Percentiles rank a stretch among this genome's conserved stretches.
phyloP scores from a whole-genome alignment of 2,797 vertebrate species.

The Poeciliopsis infans region DNA sequence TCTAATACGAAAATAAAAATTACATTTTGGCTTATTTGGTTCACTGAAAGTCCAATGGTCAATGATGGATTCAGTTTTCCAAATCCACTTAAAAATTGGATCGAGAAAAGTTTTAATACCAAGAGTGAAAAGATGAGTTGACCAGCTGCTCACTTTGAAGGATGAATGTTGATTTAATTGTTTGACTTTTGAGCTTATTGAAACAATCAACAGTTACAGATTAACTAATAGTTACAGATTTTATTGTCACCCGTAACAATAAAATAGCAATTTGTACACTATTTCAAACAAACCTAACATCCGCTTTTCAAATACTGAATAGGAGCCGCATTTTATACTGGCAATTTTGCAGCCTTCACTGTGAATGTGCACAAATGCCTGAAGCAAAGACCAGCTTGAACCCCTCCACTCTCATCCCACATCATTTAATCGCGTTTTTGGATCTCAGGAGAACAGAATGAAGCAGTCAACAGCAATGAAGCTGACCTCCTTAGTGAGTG shows the following conservation, averaged over 20 bases:
- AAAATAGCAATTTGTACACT: background rate
- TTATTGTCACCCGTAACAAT: background rate
- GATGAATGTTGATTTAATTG: background rate
- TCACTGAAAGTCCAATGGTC: background rate
- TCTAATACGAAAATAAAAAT: background rate
- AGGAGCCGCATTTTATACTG: background rate
- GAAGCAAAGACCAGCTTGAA: slow-evolving; percentile 13
- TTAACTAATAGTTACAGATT: background rate
- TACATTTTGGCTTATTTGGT: background rate
- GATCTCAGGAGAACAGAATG: slow-evolving; percentile 35
- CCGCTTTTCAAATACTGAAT: background rate
- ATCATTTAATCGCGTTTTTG: slow-evolving; percentile 42
- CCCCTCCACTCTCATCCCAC: slow-evolving; percentile 41
- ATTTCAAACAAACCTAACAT: background rate
- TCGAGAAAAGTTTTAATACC: background rate
- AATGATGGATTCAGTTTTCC: background rate
- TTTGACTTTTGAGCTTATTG: background rate
- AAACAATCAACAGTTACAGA: background rate
- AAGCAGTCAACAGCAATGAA: slow-evolving; percentile 32
- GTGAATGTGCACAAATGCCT: slow-evolving; percentile 13
- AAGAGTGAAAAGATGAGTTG: background rate
- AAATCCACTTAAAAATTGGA: background rate
- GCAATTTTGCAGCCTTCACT: slow-evolving; percentile 9
- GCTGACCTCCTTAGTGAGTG: slow-evolving; percentile 42
- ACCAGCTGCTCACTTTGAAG: background rate